Evolutionary conservation across 2,113 vertebrate genomes (phyloP).

Genomic region (Odontophorus gujanensis): DNA sequence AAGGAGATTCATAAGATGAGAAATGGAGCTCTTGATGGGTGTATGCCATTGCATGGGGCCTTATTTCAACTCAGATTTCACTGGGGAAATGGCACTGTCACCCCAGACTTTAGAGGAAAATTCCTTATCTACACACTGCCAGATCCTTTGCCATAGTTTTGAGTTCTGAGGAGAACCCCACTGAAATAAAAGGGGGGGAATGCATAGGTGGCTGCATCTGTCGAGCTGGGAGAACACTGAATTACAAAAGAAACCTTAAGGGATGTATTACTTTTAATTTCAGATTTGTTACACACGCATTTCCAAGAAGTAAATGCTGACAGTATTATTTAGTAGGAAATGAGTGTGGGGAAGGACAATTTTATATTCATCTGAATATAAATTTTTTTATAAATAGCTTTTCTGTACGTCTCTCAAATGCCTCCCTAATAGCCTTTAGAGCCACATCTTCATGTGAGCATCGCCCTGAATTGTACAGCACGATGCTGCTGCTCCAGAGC

Average conservation of each 20-base stretch:
- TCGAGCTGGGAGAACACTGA: neutral
- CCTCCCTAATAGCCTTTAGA: neutral
- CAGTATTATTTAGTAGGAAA: neutral
- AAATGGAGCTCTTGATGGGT: neutral
- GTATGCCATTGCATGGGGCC: accelerated
- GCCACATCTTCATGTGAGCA: neutral
- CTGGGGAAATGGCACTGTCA: neutral
- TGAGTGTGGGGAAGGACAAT: neutral
- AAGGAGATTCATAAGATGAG: neutral
- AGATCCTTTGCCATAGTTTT: neutral
- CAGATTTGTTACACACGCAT: neutral
- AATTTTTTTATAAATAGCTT: neutral
- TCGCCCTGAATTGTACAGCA: neutral
- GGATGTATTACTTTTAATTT: conserved; percentile 19
- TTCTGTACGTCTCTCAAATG: neutral
- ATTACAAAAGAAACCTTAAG: neutral
- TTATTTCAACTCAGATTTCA: neutral
- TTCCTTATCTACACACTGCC: neutral
- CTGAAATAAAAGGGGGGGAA: neutral
- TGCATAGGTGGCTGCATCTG: neutral
- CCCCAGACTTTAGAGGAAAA: neutral
- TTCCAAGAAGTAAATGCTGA: neutral
- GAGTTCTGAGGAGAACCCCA: neutral
- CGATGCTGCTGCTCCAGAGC: neutral
- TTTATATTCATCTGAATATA: conserved; percentile 33